Conservation (phyloP, 2,113 vertebrate species). For the Oophaga pumilio region DNA sequence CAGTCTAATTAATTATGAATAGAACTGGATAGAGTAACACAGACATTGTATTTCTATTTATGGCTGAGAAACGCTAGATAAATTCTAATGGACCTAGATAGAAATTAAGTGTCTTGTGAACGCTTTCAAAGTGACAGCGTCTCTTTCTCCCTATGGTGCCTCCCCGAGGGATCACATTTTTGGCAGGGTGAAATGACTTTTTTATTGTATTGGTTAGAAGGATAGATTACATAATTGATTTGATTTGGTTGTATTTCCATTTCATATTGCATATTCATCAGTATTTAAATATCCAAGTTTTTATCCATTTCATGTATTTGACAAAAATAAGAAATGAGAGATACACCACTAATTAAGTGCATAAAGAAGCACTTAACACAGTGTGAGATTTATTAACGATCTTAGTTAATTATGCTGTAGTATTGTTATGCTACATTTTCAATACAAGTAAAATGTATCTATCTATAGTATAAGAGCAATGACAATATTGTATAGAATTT, state of each 20-base stretch:
- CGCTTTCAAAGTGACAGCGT: not conserved
- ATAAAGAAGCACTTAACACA: not conserved
- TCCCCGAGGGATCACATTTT: not conserved
- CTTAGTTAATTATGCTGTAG: not conserved
- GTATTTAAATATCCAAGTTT: not conserved
- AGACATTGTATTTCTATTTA: slow-evolving; percentile 65
- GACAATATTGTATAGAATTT: not conserved
- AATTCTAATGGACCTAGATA: slow-evolving; percentile 27
- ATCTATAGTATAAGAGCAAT: not conserved
- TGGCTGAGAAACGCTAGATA: slow-evolving; percentile 63
- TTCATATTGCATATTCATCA: slow-evolving; percentile 1
- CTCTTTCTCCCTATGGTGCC: slow-evolving; percentile 23
- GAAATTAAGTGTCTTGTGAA: slow-evolving; percentile 25
- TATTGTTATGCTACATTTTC: slow-evolving; percentile 5
- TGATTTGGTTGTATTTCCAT: slow-evolving; percentile 17
- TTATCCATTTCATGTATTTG: slow-evolving; percentile 4
- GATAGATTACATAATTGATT: slow-evolving; percentile 2
- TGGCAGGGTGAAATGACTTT: slow-evolving; percentile 5
- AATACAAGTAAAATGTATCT: not conserved
- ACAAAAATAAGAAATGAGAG: not conserved
- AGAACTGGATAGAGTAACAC: slow-evolving; percentile 63
- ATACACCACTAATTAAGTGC: slow-evolving; percentile 1
- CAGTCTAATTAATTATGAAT: slow-evolving; percentile 74
- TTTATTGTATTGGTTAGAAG: slow-evolving; percentile 21
- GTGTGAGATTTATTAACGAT: not conserved